phyloP scores from a whole-genome alignment of 2,797 vertebrate species.

The Phyllotis vaccarum region DNA sequence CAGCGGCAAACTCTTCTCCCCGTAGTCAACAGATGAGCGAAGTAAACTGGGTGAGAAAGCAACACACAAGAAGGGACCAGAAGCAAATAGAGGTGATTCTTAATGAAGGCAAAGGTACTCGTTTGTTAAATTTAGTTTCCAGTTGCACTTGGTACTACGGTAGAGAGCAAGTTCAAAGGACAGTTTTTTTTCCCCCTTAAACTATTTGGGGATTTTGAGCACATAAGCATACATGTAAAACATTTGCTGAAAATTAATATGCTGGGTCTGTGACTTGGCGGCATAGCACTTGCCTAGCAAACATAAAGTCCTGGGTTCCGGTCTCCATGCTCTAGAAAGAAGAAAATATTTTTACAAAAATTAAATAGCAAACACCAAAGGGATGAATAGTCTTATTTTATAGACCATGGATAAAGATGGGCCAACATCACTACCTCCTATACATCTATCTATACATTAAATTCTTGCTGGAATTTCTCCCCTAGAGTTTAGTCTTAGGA shows the following conservation, averaged over 20 bases:
- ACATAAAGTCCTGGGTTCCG: too few relatives aligned
- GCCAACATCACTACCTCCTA: background rate
- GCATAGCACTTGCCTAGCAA: background rate
- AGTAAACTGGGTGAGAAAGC: background rate
- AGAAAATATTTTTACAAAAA: background rate
- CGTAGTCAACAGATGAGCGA: background rate
- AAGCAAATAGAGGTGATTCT: background rate
- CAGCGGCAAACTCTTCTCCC: background rate
- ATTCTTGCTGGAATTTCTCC: background rate
- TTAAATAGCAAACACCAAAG: background rate
- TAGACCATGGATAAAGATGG: background rate
- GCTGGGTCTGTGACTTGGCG: too few relatives aligned
- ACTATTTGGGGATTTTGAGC: background rate
- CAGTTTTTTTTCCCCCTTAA: background rate
- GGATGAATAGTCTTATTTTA: constrained; percentile 27
- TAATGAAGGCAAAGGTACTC: background rate
- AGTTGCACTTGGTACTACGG: background rate
- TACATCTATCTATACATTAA: too few relatives aligned
- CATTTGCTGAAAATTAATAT: background rate
- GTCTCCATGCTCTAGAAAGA: background rate
- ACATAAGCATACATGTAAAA: background rate
- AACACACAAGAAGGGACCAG: background rate
- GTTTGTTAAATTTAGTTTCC: background rate
- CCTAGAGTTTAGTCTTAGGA: background rate
- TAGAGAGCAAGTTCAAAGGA: background rate